A percentile compares a stretch with the other conserved stretches of the same genome.
Evolutionary conservation across 1,140 invertebrate species (phyloP).

Genomic region (Holcopasites calliopsidis): DNA sequence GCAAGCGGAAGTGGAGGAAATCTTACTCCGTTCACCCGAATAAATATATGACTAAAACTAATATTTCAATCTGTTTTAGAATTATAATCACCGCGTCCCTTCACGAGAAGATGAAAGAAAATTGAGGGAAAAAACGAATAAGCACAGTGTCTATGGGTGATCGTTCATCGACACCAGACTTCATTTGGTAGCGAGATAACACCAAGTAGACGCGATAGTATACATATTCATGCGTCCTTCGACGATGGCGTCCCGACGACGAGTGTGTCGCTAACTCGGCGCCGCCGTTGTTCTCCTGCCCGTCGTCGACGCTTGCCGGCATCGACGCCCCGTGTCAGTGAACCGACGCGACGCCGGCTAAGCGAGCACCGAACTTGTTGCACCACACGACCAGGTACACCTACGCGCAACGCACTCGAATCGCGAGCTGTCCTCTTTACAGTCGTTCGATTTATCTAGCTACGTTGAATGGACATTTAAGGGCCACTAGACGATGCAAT

Average conservation of each 20-base stretch:
- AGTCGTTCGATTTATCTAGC: neutral
- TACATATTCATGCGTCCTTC: conserved; percentile 79
- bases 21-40: neutral
- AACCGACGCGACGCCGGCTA: conserved; percentile 65
- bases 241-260: conserved; percentile 76
- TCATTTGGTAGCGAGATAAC: conserved; percentile 33
- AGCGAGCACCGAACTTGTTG: conserved; percentile 74
- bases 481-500: neutral
- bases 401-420: conserved; percentile 46
- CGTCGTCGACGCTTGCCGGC: conserved; percentile 36
- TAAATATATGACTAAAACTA: neutral
- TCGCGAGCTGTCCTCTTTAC: neutral
- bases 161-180: conserved; percentile 22
- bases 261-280: conserved; percentile 66
- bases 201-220: conserved; percentile 30
- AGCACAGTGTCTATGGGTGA: neutral
- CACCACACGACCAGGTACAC: conserved; percentile 55
- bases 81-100: neutral
- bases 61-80: neutral
- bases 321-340: conserved; percentile 74
- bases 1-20: neutral
- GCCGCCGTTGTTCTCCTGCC: conserved; percentile 31
- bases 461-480: neutral
- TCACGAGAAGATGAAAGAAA: neutral
- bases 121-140: neutral